Evolutionary conservation across 2,888 invertebrate genomes (phyloP).

Genomic region (Dolomedes plantarius): DNA sequence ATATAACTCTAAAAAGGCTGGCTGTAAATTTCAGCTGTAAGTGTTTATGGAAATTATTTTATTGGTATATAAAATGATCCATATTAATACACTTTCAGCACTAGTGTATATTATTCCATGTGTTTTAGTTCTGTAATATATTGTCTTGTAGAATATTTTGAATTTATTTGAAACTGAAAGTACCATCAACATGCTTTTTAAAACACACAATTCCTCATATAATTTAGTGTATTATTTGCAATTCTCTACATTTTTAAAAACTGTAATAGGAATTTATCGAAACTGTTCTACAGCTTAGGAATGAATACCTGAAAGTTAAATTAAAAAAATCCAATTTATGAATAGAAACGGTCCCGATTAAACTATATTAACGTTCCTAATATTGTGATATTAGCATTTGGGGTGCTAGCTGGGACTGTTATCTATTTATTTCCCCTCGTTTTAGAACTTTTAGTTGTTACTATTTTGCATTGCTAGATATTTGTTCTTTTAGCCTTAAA

Average conservation of each 20-base stretch:
- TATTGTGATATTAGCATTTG: conserved; percentile 65
- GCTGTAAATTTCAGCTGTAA: too few relatives aligned
- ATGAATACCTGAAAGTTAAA: too few relatives aligned
- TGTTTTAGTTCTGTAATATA: neutral
- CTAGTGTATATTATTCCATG: neutral
- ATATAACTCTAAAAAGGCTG: too few relatives aligned
- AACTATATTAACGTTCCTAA: conserved; percentile 67
- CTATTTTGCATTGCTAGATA: too few relatives aligned
- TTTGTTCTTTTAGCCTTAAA: too few relatives aligned
- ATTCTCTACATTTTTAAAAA: too few relatives aligned
- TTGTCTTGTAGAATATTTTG: neutral
- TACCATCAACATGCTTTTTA: conserved; percentile 7
- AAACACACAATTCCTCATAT: neutral
- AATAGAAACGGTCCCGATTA: conserved; percentile 52
- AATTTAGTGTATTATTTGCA: neutral
- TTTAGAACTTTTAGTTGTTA: neutral
- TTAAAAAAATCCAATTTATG: neutral
- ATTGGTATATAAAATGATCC: too few relatives aligned
- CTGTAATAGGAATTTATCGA: neutral
- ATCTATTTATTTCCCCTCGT: conserved; percentile 20
- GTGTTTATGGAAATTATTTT: too few relatives aligned
- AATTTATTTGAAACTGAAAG: neutral
- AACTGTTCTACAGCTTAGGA: too few relatives aligned
- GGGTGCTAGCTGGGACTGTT: conserved; percentile 63
- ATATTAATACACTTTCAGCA: too few relatives aligned